Evolutionary conservation across 1,140 invertebrate species (phyloP), one percentile per base, ranked within the genome.

Genomic region (Pseudomyrmex cubaensis): DNA sequence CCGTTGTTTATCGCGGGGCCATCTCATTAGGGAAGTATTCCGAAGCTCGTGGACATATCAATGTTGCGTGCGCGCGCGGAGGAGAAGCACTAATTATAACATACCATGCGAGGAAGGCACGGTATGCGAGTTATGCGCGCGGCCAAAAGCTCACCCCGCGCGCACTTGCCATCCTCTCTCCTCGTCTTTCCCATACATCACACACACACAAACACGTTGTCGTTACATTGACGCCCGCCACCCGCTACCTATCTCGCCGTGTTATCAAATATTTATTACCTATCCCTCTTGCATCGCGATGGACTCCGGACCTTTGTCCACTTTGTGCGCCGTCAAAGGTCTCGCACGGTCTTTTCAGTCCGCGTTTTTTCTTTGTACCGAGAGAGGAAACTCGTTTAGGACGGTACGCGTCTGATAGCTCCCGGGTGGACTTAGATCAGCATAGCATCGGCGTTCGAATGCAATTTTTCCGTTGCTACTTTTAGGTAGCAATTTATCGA

Each of bases 1-100:
- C 52, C 80, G 85, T 85, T 88, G 87, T 89, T 90, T 89, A 89
- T 88, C 75, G 35, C 35, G 84, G 54, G 35, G 57, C 78, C 57
- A 85, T 90, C 88, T 90, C 85, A 90, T 90, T 90, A 90, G 76
- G 62, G 89, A 90, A 85, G 83, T 88, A 90, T 90, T 88, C 84
- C 82, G 84, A 86, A 85, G 75, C 84, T 54, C 63, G 84, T 86
- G 89, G 84, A 88, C 89, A 86, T 88, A 89, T 90, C 83, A 72
- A 91, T 89, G 89, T 89, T 90, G 84, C 84, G 82, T 89, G 86
- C 70, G 77, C 46, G 80, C 59, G 57, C 35, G 20, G 44, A 50
- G 54, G 44, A 83, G 74, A 22, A 77, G 73, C 83, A 84, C 90
- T 91, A 90, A 91, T 91, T 91, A 90, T 90, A 90, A 91, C 90